Evolutionary conservation across 1,140 invertebrate genomes (phyloP).

Genomic region (Camponotus vicinus): DNA sequence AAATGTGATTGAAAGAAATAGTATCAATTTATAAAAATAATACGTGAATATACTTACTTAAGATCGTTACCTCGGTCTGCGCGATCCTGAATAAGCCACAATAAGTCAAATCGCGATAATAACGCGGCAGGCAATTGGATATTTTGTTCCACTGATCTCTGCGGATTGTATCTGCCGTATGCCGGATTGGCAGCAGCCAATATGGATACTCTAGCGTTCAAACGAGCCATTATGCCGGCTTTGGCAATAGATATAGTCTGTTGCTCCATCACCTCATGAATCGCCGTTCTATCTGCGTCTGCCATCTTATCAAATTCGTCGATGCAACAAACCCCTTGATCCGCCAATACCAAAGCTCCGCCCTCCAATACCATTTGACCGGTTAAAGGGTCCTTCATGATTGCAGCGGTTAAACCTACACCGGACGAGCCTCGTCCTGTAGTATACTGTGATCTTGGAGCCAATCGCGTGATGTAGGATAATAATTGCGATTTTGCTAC

Average conservation of each 20-base stretch:
- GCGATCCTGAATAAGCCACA: conserved; percentile 99
- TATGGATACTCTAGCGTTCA: conserved; percentile 99
- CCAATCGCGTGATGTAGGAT: conserved; percentile 97
- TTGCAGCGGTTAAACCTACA: conserved; percentile 98
- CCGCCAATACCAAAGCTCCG: conserved; percentile 98
- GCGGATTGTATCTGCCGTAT: conserved; percentile 98
- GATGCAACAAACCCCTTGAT: conserved; percentile 99
- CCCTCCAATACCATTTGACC: conserved; percentile 99
- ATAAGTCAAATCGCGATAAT: conserved; percentile 98
- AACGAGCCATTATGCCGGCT: conserved; percentile 99
- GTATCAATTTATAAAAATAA: not conserved
- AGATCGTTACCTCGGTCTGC: conserved; percentile 97
- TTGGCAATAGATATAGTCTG: conserved; percentile 99
- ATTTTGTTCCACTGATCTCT: conserved; percentile 98
- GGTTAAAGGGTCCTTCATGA: conserved; percentile 98
- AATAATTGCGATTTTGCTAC: conserved; percentile 99
- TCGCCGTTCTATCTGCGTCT: conserved; percentile 97
- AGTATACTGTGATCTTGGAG: conserved; percentile 97
- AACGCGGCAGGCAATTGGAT: conserved; percentile 99
- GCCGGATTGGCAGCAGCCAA: conserved; percentile 99
- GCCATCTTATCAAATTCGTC: conserved; percentile 99
- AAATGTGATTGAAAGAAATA: not conserved
- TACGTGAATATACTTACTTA: conserved; percentile 84
- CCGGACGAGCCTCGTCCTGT: conserved; percentile 99
- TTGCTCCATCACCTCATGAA: conserved; percentile 99